Percentiles rank a stretch among this genome's conserved stretches.
These are phyloP conservation scores for Diplosoma virens DNA, from an alignment of 23 tunicate species.

Conservation along the genomic window DNA sequence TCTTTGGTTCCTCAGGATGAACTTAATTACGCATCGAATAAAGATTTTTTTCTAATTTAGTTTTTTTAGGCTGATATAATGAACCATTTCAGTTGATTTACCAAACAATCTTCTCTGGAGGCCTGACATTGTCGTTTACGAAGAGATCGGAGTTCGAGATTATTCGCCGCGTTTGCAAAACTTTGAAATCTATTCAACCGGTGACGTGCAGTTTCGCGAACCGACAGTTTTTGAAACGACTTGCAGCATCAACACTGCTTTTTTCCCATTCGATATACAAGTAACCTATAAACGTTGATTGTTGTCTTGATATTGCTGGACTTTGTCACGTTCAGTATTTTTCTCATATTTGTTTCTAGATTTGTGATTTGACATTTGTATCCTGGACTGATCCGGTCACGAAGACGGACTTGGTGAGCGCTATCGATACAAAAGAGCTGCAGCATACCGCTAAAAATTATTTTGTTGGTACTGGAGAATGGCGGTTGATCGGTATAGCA, in stretches of 20 bases:
- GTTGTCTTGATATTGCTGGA: background rate
- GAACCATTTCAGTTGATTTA: slow-evolving; percentile 66
- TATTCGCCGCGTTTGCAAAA: slow-evolving; percentile 61
- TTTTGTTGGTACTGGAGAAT: slow-evolving; percentile 73
- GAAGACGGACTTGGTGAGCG: slow-evolving; percentile 40
- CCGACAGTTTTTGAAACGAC: slow-evolving; percentile 63
- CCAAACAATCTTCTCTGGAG: slow-evolving; percentile 49
- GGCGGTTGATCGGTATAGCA: slow-evolving; percentile 37
- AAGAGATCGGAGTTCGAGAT: slow-evolving; percentile 65
- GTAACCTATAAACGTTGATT: slow-evolving; percentile 10
- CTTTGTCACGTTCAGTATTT: background rate
- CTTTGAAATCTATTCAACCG: slow-evolving; percentile 27
- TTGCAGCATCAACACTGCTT: slow-evolving; percentile 79
- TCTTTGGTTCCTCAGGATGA: too few species aligned
- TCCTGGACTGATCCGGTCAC: slow-evolving; percentile 79
- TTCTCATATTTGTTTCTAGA: background rate
- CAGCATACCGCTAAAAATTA: slow-evolving; percentile 32
- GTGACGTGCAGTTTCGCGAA: slow-evolving; percentile 48
- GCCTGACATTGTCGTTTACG: slow-evolving; percentile 76
- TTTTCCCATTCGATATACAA: slow-evolving; percentile 78
- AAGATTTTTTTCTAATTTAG: too few species aligned
- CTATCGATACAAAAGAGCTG: slow-evolving; percentile 19
- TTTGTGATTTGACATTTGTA: slow-evolving; percentile 66
- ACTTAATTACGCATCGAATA: background rate
- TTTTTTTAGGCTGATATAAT: background rate